Conservation (phyloP, 2,113 vertebrate species). For the Uria lomvia region DNA sequence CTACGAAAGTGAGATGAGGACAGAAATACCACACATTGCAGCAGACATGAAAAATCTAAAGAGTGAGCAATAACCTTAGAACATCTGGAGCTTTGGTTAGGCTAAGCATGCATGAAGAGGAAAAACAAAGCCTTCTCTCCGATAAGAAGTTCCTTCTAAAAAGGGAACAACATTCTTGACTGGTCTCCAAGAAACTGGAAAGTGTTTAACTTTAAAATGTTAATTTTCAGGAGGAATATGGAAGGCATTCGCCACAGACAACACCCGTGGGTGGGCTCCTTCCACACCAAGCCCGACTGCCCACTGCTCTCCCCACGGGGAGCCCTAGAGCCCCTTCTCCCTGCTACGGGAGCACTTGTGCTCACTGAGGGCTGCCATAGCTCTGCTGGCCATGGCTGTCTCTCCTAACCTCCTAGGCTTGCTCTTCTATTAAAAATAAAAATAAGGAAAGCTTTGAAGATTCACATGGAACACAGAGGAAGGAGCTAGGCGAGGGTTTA, state of each 20-base stretch:
- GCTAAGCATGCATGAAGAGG: neutral
- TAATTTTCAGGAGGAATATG: neutral
- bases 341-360: accelerated
- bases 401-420: neutral
- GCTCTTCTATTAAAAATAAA: neutral
- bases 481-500: neutral
- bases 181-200: neutral
- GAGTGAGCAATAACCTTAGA: neutral
- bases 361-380: neutral
- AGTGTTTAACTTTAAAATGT: neutral
- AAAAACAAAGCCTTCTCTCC: neutral
- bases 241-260: neutral
- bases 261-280: neutral
- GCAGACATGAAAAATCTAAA: neutral
- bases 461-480: neutral
- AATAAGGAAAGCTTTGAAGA: neutral
- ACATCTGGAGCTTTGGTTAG: neutral
- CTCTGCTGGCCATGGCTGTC: neutral
- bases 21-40: neutral
- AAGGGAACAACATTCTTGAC: neutral
- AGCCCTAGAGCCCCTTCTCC: neutral
- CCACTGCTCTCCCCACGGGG: accelerated
- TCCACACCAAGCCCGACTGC: neutral
- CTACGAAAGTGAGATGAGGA: neutral
- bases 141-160: neutral